Evolutionary conservation across 2,797 vertebrate species (phyloP), one percentile per base, ranked within the genome.

Genomic region (Tauraco hartlaubi): DNA sequence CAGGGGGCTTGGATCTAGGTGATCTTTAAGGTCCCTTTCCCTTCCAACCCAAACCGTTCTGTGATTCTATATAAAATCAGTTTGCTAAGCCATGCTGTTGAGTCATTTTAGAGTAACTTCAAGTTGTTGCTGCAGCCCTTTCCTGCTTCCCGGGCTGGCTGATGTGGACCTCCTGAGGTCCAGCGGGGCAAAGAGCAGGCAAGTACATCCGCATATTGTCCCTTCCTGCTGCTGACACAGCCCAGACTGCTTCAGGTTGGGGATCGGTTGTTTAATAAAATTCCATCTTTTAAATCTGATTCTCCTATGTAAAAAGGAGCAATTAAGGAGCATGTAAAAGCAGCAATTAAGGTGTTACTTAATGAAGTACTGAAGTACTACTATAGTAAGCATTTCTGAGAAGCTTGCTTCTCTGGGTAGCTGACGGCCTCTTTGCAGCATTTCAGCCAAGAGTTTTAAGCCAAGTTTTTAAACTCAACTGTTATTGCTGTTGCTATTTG

Each of bases 81-180:
- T 67, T 86, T 89, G 52, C 51, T 78, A 46, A 51, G 12, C 55
- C 9, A 3, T 51, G 33, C 67, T 83, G 62, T 68, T 72, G 81
- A 89, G 69, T 62, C 81, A 76, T 83, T 58, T 76, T 39, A 26
- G n/a, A 62, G n/a, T 67, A 72, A 79, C 63, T 72, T 83, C n/a
- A 54, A 75, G 43, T 68, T 85, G 41, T 59, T 84, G 23, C 75
- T 82, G 52, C 41, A 54, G 91, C 48, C 26, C 62, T 69, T 80
- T 80, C 16, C 54, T 37, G 16, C 58, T 62, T 64, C 51, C 22
- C 1, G 0, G 19, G 18, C 18, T 37, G 44, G 31, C 75, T 76
- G 63, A 3, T 0, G 0, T 44, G 39, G 37, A 33, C 16, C 48
- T 71, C 37, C 64, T 48, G 63, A 62, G 63, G 46, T 54, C 37